phyloP scores from a whole-genome alignment of 2,888 invertebrate genomes.

The Mimas tiliae region DNA sequence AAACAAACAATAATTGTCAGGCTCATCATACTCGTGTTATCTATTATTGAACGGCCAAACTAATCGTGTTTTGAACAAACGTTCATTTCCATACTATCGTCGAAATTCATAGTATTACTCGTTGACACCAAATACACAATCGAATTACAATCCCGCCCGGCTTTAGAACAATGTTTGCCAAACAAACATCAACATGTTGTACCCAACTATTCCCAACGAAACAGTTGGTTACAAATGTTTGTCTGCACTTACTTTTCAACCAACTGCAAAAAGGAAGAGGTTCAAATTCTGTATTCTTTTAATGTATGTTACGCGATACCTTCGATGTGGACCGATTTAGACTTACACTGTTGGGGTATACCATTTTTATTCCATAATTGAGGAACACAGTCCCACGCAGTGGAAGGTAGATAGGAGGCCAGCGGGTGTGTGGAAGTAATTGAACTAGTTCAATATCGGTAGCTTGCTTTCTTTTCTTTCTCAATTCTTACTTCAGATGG shows the following conservation, averaged over 20 bases:
- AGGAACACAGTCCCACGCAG: no score
- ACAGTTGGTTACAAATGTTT: conserved; percentile 3
- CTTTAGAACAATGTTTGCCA: conserved; percentile 2
- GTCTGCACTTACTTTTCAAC: neutral
- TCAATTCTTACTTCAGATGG: no score
- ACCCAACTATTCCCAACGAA: no score
- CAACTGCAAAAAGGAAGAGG: neutral
- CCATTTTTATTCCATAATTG: no score
- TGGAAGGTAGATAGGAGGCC: no score
- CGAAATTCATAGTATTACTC: conserved; percentile 7
- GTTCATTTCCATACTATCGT: conserved; percentile 5
- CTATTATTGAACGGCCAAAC: conserved; percentile 10
- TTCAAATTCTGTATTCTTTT: no score
- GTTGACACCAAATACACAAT: conserved; percentile 19
- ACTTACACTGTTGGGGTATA: no score
- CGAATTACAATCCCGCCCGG: conserved; percentile 9
- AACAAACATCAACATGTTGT: conserved; percentile 18
- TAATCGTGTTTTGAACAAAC: conserved; percentile 22
- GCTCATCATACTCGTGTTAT: neutral
- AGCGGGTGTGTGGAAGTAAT: no score
- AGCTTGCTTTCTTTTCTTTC: no score
- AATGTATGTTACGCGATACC: no score
- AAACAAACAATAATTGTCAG: conserved; percentile 10
- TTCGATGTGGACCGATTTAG: no score
- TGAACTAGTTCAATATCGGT: no score